Evolutionary conservation across 2,797 vertebrate species (phyloP).

Genomic region (Stomatorhinus walkeri): DNA sequence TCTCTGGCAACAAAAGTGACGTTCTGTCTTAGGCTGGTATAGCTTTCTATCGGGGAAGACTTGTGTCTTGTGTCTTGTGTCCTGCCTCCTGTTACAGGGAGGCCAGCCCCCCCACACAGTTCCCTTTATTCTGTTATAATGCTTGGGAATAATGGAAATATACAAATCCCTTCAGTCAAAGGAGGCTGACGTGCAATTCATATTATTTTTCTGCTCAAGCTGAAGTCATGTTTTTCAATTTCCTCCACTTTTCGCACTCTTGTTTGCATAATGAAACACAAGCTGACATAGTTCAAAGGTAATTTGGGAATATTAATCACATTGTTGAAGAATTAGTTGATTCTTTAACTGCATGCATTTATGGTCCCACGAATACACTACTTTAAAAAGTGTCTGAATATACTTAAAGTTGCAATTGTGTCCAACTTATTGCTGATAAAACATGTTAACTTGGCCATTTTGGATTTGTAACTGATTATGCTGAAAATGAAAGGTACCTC

Average conservation of each 20-base stretch:
- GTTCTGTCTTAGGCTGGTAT: neutral
- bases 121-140: neutral
- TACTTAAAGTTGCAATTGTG: neutral
- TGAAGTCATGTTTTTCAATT: neutral
- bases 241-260: neutral
- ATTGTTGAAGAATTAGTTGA: neutral
- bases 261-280: neutral
- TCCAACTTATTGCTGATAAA: neutral
- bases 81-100: neutral
- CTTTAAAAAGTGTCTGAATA: neutral
- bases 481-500: neutral
- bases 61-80: neutral
- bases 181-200: neutral
- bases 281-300: neutral
- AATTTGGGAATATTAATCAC: neutral
- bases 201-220: neutral
- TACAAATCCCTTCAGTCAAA: neutral
- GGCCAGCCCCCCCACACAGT: neutral
- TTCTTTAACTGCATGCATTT: conserved; percentile 10
- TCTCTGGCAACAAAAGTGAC: neutral
- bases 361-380: neutral
- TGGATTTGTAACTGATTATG: neutral
- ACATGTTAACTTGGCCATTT: neutral
- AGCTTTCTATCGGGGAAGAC: neutral
- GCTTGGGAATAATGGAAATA: neutral